Base-by-base conservation (phyloP, 2,888 invertebrate species). In the Rhogogaster chlorosoma region DNA sequence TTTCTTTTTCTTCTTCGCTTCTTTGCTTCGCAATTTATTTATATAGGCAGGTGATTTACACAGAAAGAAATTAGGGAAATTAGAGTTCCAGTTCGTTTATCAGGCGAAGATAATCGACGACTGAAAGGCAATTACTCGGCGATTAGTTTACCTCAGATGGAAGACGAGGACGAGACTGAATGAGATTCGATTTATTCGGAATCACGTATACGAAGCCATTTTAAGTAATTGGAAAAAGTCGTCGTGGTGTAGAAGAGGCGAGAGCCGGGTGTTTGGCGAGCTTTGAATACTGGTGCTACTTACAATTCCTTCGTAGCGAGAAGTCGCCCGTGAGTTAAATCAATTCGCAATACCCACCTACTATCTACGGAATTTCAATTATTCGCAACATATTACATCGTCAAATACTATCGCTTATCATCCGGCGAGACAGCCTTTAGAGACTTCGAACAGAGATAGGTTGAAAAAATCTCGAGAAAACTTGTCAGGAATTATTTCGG, bases 291-390 rank as follows among this genome's bases (percentile, higher is more conserved):
- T 67, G 29, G 32, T 18, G 32, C 36, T 38, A 36, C 22, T 73
- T 42, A 4, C 42, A 38, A 73, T 73, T 73, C 42, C 45, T 10
- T 73, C 70, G 15, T 42, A 42, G 12, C 22, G 38, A 22, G 73
- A 38, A 22, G 42, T 73, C 73, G 10, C 4, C 38, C 42, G 45
- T 38, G 42, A 73, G 26, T 73, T 38, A 42, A 73, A 73, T 73
- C 26, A 73, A 73, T 73, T 42, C 10, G 42, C 38, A 12, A 22
- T 26, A 32, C 32, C 29, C 18, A 32, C 67, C 32, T 42, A 42
- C 29, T 32, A 32, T 32, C 32, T 42, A 42, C 38, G 73, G 73
- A 73, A 73, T 73, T 73, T 73, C 73, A 73, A 73, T 73, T 42
- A 42, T 73, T 45, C 42, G 0, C 38, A 12, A 73, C 42, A 26